phyloP scores from a whole-genome alignment of 1,140 invertebrate genomes.

The Trichogramma pretiosum region DNA sequence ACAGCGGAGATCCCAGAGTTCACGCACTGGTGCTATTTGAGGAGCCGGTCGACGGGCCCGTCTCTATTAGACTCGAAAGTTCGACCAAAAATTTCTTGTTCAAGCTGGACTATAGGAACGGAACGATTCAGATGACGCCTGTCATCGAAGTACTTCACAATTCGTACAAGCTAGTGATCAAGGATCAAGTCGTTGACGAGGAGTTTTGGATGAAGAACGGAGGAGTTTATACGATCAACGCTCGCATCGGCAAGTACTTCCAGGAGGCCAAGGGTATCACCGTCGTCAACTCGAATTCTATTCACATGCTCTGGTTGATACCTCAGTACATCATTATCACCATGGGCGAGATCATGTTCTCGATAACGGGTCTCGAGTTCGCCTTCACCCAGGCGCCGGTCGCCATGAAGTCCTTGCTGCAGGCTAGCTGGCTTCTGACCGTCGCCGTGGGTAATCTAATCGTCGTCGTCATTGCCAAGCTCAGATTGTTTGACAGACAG shows the following conservation, averaged over 20 bases:
- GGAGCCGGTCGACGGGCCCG: too few relatives aligned
- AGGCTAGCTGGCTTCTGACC: conserved; percentile 82
- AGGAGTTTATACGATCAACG: conserved; percentile 51
- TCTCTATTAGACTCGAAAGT: too few relatives aligned
- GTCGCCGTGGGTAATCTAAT: conserved; percentile 86
- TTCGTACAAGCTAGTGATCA: conserved; percentile 39
- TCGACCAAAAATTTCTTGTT: too few relatives aligned
- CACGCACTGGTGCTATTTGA: too few relatives aligned
- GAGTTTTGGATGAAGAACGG: conserved; percentile 43
- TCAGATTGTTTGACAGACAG: conserved; percentile 53
- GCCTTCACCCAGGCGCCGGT: conserved; percentile 81
- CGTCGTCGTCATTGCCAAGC: conserved; percentile 76
- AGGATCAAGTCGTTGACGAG: conserved; percentile 24
- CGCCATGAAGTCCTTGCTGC: conserved; percentile 88
- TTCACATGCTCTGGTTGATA: conserved; percentile 76
- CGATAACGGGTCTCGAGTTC: conserved; percentile 85
- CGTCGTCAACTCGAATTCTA: conserved; percentile 57
- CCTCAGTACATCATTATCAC: conserved; percentile 85
- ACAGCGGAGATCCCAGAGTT: too few relatives aligned
- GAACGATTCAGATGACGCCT: conserved; percentile 16
- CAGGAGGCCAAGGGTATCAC: conserved; percentile 29
- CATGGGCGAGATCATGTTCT: conserved; percentile 77
- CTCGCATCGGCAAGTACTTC: conserved; percentile 28
- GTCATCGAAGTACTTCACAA: conserved; percentile 37
- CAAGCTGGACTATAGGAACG: not conserved